Evolutionary conservation across 2,888 invertebrate genomes (phyloP).

Genomic region (Diloba caeruleocephala): DNA sequence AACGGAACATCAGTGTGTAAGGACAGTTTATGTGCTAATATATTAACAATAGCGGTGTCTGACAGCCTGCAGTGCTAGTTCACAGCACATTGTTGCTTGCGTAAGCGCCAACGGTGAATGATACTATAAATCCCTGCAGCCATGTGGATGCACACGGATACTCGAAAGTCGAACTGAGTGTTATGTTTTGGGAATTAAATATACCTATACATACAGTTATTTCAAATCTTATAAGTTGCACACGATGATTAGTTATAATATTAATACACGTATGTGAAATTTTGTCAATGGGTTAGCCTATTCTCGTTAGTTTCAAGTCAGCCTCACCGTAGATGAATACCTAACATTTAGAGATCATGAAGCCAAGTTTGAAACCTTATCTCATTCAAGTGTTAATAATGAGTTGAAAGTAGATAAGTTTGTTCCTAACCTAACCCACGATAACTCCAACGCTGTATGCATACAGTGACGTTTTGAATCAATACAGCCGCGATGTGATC

Average conservation of each 20-base stretch:
- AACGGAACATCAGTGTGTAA: conserved; percentile 53
- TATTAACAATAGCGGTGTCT: conserved; percentile 69
- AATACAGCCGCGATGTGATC: not conserved
- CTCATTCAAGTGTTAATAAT: conserved; percentile 12
- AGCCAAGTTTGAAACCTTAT: too few relatives aligned
- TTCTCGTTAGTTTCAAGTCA: too few relatives aligned
- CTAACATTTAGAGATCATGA: too few relatives aligned
- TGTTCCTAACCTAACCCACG: conserved; percentile 24
- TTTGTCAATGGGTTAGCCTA: not conserved
- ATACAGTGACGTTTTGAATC: not conserved
- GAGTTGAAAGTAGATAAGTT: conserved; percentile 15
- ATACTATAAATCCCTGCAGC: conserved; percentile 29
- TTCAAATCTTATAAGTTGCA: not conserved
- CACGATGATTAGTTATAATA: too few relatives aligned
- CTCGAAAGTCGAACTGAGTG: too few relatives aligned
- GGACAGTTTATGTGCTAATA: conserved; percentile 70
- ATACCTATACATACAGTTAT: not conserved
- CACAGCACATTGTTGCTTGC: conserved; percentile 62
- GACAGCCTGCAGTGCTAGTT: conserved; percentile 56
- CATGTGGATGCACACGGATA: not conserved
- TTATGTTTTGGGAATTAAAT: too few relatives aligned
- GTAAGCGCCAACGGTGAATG: conserved; percentile 45
- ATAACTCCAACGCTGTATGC: conserved; percentile 7
- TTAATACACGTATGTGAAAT: too few relatives aligned
- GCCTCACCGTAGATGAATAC: too few relatives aligned